Base-by-base conservation (phyloP, 2,888 invertebrate species). In the Dascillus cervinus region DNA sequence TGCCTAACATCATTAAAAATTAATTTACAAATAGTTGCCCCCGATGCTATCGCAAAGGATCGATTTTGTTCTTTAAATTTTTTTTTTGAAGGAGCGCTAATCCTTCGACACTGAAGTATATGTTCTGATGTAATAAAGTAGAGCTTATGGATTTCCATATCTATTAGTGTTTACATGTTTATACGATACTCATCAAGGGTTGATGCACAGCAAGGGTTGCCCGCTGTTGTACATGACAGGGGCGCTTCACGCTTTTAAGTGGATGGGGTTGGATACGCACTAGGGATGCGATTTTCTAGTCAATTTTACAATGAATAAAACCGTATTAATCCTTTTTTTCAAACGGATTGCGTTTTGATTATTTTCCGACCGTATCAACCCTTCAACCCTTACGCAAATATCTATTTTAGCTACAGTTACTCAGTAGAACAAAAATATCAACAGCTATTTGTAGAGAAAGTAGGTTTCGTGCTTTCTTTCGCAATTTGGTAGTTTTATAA, bases 1-100 rank as follows among this genome's bases (percentile, higher is more conserved):
- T 62, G 62, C 62, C 61, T 64, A 61, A 62, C 57, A 56, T 53
- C 57, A 60, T 64, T 64, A 64, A 64, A 63, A 61, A 64, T 64
- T 64, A 63, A 64, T 64, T 61, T 52, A 38, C 56, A 52, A 57
- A 57, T 56, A 58, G 56, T 27, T 9, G 5, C n/a, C n/a, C n/a
- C n/a, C n/a, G n/a, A n/a, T n/a, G n/a, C n/a, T n/a, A n/a, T n/a
- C n/a, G n/a, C n/a, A n/a, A n/a, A n/a, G n/a, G n/a, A n/a, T n/a
- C n/a, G n/a, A n/a, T n/a, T n/a, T n/a, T n/a, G n/a, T n/a, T n/a
- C n/a, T n/a, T n/a, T n/a, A n/a, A n/a, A n/a, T n/a, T n/a, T n/a
- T n/a, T n/a, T n/a, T n/a, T n/a, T n/a, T n/a, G n/a, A n/a, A n/a
- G n/a, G n/a, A n/a, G n/a, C n/a, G n/a, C n/a, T n/a, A n/a, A n/a